A percentile compares a stretch with the other conserved stretches of the same genome.
These are phyloP conservation scores for Eunapius fragilis DNA, from an alignment of 37 sponge, comb jelly and placozoan genomes.

Conservation along the genomic window DNA sequence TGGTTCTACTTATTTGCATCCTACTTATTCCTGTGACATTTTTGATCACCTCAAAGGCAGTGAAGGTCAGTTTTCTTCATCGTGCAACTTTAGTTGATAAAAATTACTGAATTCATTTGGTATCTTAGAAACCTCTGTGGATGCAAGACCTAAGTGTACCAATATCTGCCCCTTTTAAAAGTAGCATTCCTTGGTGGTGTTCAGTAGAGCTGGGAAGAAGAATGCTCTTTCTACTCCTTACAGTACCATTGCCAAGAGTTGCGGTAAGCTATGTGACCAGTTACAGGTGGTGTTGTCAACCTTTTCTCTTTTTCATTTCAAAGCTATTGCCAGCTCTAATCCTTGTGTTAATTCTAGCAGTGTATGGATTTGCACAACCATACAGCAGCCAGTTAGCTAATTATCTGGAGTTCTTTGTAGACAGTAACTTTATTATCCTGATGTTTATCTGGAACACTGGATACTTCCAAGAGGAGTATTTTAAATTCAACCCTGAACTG, in stretches of 20 bases:
- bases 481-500: background rate
- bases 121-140: background rate
- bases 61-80: too few species aligned
- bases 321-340: constrained; percentile 30
- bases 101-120: background rate
- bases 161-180: background rate
- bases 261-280: background rate
- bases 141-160: background rate
- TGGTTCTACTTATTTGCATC: background rate
- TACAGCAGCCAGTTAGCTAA: constrained; percentile 30
- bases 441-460: constrained; percentile 20
- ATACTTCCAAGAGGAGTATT: constrained; percentile 8
- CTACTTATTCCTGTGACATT: background rate
- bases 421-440: constrained; percentile 23
- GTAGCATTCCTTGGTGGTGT: constrained; percentile 9
- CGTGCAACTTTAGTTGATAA: too few species aligned
- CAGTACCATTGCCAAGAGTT: background rate
- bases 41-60: too few species aligned
- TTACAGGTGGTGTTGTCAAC: background rate
- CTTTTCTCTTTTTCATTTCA: background rate
- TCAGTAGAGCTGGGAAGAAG: constrained; percentile 18
- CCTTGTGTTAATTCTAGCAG: constrained; percentile 4
- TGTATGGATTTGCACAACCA: constrained; percentile 51
- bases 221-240: constrained; percentile 9
- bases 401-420: constrained; percentile 24